phyloP scores from a whole-genome alignment of 2,888 invertebrate genomes.

The Pristionchus japonicus region DNA sequence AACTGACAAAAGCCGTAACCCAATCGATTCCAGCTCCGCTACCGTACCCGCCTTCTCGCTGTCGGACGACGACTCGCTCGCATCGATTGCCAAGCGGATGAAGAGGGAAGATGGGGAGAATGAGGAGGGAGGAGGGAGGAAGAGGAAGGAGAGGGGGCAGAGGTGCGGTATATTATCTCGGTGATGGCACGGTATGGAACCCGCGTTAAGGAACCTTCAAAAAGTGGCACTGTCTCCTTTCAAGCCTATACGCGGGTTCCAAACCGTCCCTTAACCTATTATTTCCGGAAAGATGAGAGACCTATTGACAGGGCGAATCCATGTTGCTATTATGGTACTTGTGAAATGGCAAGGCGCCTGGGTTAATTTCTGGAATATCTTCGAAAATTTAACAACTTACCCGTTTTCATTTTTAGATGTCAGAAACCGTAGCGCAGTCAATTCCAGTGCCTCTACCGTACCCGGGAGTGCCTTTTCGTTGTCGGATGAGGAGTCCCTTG shows the following conservation, averaged over 20 bases:
- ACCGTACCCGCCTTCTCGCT: constrained; percentile 4
- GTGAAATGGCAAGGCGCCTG: not conserved
- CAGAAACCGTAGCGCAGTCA: too few relatives aligned
- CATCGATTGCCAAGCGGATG: not conserved
- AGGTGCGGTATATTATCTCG: not conserved
- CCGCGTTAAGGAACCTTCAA: too few relatives aligned
- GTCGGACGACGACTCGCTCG: constrained; percentile 1
- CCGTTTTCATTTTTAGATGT: too few relatives aligned
- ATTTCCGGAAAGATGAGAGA: too few relatives aligned
- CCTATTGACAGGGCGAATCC: not conserved
- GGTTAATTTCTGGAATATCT: too few relatives aligned
- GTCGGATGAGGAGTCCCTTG: constrained; percentile 5
- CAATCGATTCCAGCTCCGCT: not conserved
- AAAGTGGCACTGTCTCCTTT: too few relatives aligned
- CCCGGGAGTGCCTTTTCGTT: not conserved
- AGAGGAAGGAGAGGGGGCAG: not conserved
- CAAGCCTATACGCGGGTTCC: too few relatives aligned
- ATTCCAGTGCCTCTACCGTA: not conserved
- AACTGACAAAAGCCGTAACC: too few relatives aligned
- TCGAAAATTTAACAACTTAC: too few relatives aligned
- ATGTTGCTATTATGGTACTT: not conserved
- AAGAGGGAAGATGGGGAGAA: not conserved
- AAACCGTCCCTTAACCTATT: too few relatives aligned
- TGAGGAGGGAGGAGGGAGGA: not conserved
- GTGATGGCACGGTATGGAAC: too few relatives aligned